A percentile compares a stretch with the other conserved stretches of the same genome.
These are phyloP conservation scores for Rhingia rostrata DNA, from an alignment of 2,888 invertebrate genomes.

Conservation along the genomic window DNA sequence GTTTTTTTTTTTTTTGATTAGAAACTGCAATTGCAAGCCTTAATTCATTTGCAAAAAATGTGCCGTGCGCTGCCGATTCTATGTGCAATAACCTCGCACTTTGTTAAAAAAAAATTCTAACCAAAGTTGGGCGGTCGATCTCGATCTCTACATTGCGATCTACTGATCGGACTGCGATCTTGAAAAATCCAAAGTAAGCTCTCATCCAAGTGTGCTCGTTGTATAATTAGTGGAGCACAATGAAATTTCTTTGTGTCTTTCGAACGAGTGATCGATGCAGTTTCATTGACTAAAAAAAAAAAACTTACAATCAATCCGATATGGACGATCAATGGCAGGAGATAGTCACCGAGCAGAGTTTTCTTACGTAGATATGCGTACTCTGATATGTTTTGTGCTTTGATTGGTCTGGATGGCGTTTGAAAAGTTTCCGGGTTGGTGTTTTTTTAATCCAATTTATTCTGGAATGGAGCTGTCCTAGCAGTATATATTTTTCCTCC, in stretches of 20 bases:
- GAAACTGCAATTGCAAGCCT: slow-evolving; percentile 64
- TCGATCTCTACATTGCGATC: slow-evolving; percentile 61
- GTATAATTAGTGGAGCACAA: slow-evolving; percentile 44
- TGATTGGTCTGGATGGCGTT: slow-evolving; percentile 5
- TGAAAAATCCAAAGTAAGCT: slow-evolving; percentile 67
- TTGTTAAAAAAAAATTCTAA: slow-evolving; percentile 26
- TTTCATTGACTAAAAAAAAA: slow-evolving; percentile 36
- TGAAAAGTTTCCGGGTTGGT: slow-evolving; percentile 25
- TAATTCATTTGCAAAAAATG: slow-evolving; percentile 62
- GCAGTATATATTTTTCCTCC: too few species aligned
- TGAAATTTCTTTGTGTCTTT: slow-evolving; percentile 54
- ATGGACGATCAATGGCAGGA: slow-evolving; percentile 50
- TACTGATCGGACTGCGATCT: slow-evolving; percentile 67
- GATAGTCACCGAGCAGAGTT: slow-evolving; percentile 9
- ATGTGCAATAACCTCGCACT: slow-evolving; percentile 59
- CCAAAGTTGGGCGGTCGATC: slow-evolving; percentile 68
- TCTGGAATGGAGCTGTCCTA: neutral
- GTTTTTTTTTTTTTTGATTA: slow-evolving; percentile 50
- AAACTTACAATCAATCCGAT: slow-evolving; percentile 25
- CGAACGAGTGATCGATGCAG: slow-evolving; percentile 23
- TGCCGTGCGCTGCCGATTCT: slow-evolving; percentile 33
- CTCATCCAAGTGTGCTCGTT: slow-evolving; percentile 26
- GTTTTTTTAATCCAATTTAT: neutral
- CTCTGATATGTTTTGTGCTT: neutral
- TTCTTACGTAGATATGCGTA: slow-evolving; percentile 17